phyloP scores from a whole-genome alignment of 2,797 vertebrate species.

The Iguana delicatissima region DNA sequence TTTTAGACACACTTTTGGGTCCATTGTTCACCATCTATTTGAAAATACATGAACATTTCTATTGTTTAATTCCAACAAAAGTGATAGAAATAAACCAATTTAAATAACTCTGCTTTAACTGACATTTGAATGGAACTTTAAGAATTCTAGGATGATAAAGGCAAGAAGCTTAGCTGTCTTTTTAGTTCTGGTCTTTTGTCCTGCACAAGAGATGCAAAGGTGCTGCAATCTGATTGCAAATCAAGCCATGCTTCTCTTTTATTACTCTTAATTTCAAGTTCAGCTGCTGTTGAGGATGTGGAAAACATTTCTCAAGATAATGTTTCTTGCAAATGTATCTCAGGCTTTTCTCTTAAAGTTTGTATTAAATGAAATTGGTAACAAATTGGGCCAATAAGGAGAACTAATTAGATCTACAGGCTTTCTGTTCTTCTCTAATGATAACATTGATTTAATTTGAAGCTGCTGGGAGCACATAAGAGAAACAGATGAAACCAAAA shows the following conservation, averaged over 20 bases:
- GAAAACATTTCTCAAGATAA: constrained; percentile 13
- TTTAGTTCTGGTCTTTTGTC: background rate
- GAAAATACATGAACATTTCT: background rate
- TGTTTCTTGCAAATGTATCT: constrained; percentile 33
- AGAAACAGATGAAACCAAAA: constrained; percentile 50
- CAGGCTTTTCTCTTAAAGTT: constrained; percentile 26
- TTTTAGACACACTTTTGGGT: background rate
- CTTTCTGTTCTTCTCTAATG: constrained; percentile 50
- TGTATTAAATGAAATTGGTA: constrained; percentile 45
- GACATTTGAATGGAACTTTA: background rate
- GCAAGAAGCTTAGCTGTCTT: background rate
- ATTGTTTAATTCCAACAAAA: background rate
- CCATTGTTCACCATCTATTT: background rate
- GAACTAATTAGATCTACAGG: constrained; percentile 43
- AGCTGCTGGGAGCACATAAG: constrained; percentile 44
- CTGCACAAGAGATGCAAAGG: background rate
- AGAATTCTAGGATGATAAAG: background rate
- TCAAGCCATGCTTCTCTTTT: background rate
- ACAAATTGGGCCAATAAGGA: constrained; percentile 32
- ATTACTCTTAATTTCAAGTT: background rate
- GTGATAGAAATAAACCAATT: background rate
- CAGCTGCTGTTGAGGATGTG: constrained; percentile 2
- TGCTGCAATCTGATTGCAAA: constrained; percentile 4
- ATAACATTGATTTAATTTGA: constrained; percentile 51
- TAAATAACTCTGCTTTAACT: constrained; percentile 8